Percentiles rank a stretch among this genome's conserved stretches.
Evolutionary conservation across 2,113 vertebrate genomes (phyloP).

Genomic region (Gulo gulo): DNA sequence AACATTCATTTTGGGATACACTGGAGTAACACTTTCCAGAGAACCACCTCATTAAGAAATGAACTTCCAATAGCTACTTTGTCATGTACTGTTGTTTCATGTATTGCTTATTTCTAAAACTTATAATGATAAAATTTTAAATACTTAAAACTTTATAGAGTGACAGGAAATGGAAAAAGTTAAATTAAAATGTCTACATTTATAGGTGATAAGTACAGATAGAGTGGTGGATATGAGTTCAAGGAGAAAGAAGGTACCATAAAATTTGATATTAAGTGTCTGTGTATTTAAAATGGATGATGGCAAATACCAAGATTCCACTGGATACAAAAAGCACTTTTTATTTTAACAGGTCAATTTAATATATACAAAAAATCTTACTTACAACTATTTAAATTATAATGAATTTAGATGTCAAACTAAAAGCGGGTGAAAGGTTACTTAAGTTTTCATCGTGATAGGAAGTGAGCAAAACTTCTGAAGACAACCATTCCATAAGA

Average conservation of each 20-base stretch:
- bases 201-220: background rate
- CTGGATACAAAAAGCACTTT: background rate
- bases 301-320: background rate
- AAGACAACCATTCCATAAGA: background rate
- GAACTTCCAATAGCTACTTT: background rate
- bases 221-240: background rate
- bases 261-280: background rate
- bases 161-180: background rate
- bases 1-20: background rate
- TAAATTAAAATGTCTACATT: conserved; percentile 17
- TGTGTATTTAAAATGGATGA: background rate
- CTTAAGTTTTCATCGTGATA: background rate
- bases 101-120: background rate
- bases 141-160: background rate
- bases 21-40: background rate
- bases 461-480: background rate
- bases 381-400: conserved; percentile 41
- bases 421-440: background rate
- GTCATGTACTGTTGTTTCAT: background rate
- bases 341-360: conserved; percentile 18
- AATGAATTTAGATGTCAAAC: background rate
- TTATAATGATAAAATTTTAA: background rate
- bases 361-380: background rate
- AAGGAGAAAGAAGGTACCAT: background rate
- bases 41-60: conserved; percentile 20